A percentile compares a stretch with the other conserved stretches of the same genome.
Evolutionary conservation across 2,888 invertebrate genomes (phyloP).

Genomic region (Eristalis intricaria): DNA sequence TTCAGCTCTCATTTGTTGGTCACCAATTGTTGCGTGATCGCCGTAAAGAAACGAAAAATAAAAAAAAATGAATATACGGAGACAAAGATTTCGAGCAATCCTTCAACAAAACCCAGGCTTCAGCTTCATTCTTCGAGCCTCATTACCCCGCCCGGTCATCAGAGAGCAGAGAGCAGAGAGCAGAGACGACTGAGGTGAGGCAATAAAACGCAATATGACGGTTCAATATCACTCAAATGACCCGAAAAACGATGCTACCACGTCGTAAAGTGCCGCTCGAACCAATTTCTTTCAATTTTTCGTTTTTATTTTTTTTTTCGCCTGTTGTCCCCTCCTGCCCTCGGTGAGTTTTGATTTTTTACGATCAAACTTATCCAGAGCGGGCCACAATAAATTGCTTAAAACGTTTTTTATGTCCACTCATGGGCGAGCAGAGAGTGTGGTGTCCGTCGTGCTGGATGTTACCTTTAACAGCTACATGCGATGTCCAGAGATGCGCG

Average conservation of each 20-base stretch:
- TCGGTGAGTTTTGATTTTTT: constrained; percentile 52
- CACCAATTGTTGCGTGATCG: constrained; percentile 51
- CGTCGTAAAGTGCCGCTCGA: constrained; percentile 65
- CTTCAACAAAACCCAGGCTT: constrained; percentile 49
- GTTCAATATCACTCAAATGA: constrained; percentile 70
- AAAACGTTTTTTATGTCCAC: constrained; percentile 71
- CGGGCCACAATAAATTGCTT: constrained; percentile 68
- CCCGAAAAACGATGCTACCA: constrained; percentile 71
- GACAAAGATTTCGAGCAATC: constrained; percentile 29
- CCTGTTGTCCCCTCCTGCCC: constrained; percentile 14
- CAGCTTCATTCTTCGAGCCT: constrained; percentile 16
- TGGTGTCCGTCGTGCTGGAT: constrained; percentile 16
- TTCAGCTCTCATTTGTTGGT: not conserved
- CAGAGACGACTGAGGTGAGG: not conserved
- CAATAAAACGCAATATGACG: constrained; percentile 67
- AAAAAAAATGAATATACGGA: not conserved
- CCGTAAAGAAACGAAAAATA: not conserved
- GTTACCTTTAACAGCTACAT: constrained; percentile 70
- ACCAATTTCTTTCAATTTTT: constrained; percentile 52
- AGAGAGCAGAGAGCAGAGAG: constrained; percentile 42
- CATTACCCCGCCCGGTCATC: constrained; percentile 57
- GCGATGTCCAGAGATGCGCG: constrained; percentile 28
- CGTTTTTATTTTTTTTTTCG: constrained; percentile 8
- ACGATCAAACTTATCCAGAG: constrained; percentile 69
- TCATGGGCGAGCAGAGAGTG: constrained; percentile 38